These are phyloP conservation scores for Cyrtorhinus lividipennis DNA, from an alignment of 1,140 invertebrate species.

Conservation along the genomic window DNA sequence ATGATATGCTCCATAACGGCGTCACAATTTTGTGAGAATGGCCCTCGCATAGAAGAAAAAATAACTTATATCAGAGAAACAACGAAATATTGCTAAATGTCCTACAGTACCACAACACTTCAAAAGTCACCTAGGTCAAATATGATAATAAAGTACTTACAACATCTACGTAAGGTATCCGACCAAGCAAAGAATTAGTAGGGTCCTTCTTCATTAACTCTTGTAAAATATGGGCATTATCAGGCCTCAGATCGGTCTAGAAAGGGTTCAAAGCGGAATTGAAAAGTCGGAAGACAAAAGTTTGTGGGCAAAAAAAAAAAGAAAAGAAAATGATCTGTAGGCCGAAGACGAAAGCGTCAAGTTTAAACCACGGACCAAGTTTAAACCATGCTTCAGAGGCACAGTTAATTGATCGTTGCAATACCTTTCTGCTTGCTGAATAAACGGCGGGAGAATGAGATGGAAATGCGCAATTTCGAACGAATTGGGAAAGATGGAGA, in stretches of 20 bases:
- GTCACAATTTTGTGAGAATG: too few relatives aligned
- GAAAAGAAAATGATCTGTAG: background rate
- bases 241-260: background rate
- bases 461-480: too few relatives aligned
- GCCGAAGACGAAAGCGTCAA: background rate
- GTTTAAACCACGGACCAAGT: background rate
- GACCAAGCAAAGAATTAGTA: conserved; percentile 17
- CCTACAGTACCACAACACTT: too few relatives aligned
- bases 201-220: conserved; percentile 1
- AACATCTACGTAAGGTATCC: conserved; percentile 17
- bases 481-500: too few relatives aligned
- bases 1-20: too few relatives aligned
- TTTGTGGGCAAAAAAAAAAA: conserved; percentile 7
- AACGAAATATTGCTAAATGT: too few relatives aligned
- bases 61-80: too few relatives aligned
- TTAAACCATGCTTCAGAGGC: background rate
- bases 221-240: background rate
- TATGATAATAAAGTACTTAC: conserved; percentile 14
- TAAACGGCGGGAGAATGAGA: too few relatives aligned
- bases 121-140: too few relatives aligned
- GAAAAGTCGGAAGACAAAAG: conserved; percentile 4
- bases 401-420: background rate
- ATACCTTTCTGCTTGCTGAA: background rate
- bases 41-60: too few relatives aligned
- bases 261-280: background rate